Conservation (phyloP, 2,888 invertebrate genomes). For the Torymus aiolomorphi region DNA sequence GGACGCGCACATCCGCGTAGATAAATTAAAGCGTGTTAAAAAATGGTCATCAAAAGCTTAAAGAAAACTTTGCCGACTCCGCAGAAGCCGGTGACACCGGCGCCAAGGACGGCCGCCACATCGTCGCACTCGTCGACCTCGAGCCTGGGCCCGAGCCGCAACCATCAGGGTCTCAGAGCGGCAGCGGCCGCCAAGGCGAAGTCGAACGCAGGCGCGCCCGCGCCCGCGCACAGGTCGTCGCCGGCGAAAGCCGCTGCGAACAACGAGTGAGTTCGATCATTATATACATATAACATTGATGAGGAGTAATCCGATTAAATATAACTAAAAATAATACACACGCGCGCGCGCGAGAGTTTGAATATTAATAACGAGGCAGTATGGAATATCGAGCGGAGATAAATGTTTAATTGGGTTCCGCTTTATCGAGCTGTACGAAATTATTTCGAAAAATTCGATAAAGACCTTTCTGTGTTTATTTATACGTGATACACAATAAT, state of each 20-base stretch:
- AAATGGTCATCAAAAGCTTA: slow-evolving; percentile 50
- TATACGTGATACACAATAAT: no score
- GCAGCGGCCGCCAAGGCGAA: background rate
- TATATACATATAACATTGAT: no score
- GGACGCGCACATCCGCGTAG: background rate
- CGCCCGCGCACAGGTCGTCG: slow-evolving; percentile 10
- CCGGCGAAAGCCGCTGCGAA: background rate
- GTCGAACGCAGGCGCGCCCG: background rate
- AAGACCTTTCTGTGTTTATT: no score
- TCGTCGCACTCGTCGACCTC: slow-evolving; percentile 59
- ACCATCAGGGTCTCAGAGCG: background rate
- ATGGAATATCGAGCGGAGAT: no score
- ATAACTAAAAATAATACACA: no score
- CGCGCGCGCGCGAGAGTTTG: no score
- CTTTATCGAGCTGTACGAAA: no score
- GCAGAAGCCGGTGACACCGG: background rate
- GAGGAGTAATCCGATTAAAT: no score
- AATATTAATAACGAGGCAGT: no score
- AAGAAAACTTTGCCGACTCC: slow-evolving; percentile 56
- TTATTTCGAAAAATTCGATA: no score
- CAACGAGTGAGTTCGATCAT: background rate
- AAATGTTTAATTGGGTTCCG: no score
- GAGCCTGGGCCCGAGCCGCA: background rate
- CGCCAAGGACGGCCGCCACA: slow-evolving; percentile 57
- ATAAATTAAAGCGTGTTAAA: slow-evolving; percentile 26